A percentile compares a stretch with the other conserved stretches of the same genome.
Evolutionary conservation across 1,140 invertebrate genomes (phyloP).

Genomic region (Drosophila repletoides): DNA sequence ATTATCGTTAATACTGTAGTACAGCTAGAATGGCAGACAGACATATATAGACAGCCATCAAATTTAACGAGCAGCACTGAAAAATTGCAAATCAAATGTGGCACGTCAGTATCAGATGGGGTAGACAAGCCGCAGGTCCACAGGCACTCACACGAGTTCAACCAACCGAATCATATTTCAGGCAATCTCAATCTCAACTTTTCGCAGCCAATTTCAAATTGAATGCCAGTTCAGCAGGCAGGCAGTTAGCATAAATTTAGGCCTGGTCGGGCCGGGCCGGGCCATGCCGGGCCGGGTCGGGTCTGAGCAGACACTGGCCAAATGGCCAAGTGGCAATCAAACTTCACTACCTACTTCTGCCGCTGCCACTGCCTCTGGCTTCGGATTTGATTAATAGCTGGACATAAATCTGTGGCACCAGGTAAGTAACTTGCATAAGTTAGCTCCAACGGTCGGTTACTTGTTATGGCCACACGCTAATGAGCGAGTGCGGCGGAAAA

Average conservation of each 20-base stretch:
- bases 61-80: constrained; percentile 19
- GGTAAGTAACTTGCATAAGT: constrained; percentile 49
- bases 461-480: constrained; percentile 39
- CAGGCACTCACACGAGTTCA: not conserved
- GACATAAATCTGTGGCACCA: constrained; percentile 35
- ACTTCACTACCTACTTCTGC: constrained; percentile 20
- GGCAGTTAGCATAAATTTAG: constrained; percentile 38
- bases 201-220: constrained; percentile 45
- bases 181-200: constrained; percentile 32
- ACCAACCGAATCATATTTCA: constrained; percentile 28
- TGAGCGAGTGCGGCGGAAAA: constrained; percentile 8
- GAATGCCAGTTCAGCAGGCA: constrained; percentile 25
- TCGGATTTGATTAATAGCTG: constrained; percentile 41
- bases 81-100: constrained; percentile 36
- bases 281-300: not conserved
- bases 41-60: not conserved
- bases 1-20: constrained; percentile 34
- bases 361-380: too few species aligned
- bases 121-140: not conserved
- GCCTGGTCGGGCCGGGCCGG: not conserved
- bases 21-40: constrained; percentile 1
- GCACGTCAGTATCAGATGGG: constrained; percentile 8
- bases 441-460: constrained; percentile 16
- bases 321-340: constrained; percentile 32
- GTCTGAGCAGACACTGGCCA: not conserved